Base-by-base conservation (phyloP, 2,797 vertebrate species). In the Halcyon chelicuti region DNA sequence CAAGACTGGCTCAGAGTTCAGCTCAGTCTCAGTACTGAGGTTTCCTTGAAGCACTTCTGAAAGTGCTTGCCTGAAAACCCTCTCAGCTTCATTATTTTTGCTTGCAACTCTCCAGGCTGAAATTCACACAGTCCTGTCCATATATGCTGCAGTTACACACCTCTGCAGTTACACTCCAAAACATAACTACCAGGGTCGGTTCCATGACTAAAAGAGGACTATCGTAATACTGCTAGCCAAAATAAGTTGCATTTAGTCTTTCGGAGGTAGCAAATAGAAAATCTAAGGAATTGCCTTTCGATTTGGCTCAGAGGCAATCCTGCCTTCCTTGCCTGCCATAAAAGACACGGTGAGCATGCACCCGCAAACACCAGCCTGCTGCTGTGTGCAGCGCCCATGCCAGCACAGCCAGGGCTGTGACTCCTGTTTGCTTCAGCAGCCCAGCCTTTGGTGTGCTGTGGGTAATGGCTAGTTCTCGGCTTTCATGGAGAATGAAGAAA, bases 321-420 rank as follows among this genome's bases (percentile, higher is more conserved):
- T 61, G n/a, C 39, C 20, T 42, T 76, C 39, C 20, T 42, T 76
- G 85, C 37, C 25, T 49, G 60, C 37, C 39, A 28, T 51, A 33
- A 54, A 25, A 7, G 51, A 9, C 31, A 11, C 0, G 0, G 17
- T 26, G 40, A 49, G 21, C 0, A 5, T 51, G 66, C 54, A 35
- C 55, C 52, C 51, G 63, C 44, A 37, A 40, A 13, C 55, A 60
- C 11, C 1, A 0, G 9, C 47, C 20, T 37, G 76, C n/a, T 13
- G 13, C 60, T 46, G 8, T 39, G 5, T 0, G 23, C 58, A 14
- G 39, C 72, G 37, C n/a, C 62, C 7, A 0, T 6, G 33, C 67
- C 52, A 0, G 0, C n/a, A 5, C 39, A 25, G 31, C 21, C 0
- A 0, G 55, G 35, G 42, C 31, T 7, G 14, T 8, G 52, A 39